Base-by-base conservation (phyloP, 2,888 invertebrate species). In the Andrena praecox region DNA sequence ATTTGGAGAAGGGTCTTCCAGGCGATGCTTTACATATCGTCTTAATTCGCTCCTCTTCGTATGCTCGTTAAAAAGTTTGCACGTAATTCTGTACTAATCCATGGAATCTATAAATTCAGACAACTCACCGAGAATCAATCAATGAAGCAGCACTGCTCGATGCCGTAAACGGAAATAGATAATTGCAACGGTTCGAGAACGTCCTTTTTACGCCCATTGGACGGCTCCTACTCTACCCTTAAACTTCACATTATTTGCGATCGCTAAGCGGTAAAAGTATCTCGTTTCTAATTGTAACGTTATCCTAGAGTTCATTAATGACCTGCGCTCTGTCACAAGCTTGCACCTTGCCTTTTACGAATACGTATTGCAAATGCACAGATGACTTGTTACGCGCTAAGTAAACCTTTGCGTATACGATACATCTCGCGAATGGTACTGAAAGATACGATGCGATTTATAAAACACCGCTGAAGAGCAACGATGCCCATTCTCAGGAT, bases 181-280 rank as follows among this genome's bases (percentile, higher is more conserved):
- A n/a, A 70, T 59, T 64, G 60, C 20, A 77, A 78, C 59, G n/a
- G 77, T 82, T 70, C 24, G 70, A 71, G 48, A 79, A 72, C 80
- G 72, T 60, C 50, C 54, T 67, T 52, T 77, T 64, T 69, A 84
- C 87, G 90, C 87, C 91, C 90, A 82, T 76, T 92, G 92, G 92
- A 92, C 92, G 92, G 92, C 87, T 87, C 71, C 91, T 91, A 91
- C 82, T 78, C 90, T 91, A 90, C 80, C 76, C 66, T 85, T 90
- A 80, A 27, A 78, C 82, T 77, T 83, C 80, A 77, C 81, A 69
- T 80, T 81, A 82, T 77, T 75, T 85, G 78, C 81, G 82, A 68
- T 84, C 69, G 68, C 86, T 88, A 90, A 89, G 81, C 75, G 75
- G 72, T 85, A 84, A 86, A 85, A 70, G 62, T 85, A 56, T 86